These are phyloP conservation scores for Lutraria lutraria DNA, from an alignment of 2,888 invertebrate species.

Conservation along the genomic window DNA sequence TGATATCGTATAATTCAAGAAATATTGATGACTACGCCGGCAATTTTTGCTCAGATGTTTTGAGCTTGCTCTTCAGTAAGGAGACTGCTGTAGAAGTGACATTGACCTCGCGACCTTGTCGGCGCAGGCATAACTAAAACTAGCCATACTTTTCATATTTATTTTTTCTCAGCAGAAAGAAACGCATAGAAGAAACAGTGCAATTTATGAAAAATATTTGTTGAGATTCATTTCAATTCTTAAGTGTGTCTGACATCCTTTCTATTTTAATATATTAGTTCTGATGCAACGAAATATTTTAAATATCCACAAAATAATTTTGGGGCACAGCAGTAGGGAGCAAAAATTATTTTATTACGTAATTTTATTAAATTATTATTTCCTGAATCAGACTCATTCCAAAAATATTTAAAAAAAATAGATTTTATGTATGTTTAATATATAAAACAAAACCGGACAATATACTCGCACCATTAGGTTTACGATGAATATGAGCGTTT, in stretches of 20 bases:
- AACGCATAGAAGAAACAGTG: background rate
- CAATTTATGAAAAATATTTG: background rate
- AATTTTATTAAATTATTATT: background rate
- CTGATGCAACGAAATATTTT: conserved; percentile 59
- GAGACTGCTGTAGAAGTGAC: conserved; percentile 45
- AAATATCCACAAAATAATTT: conserved; percentile 30
- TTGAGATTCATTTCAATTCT: background rate
- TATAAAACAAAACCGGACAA: background rate
- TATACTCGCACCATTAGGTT: background rate
- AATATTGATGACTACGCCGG: background rate
- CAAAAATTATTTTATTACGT: background rate
- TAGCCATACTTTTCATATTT: background rate
- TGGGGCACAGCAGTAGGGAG: conserved; percentile 48
- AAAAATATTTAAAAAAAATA: background rate
- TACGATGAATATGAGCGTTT: background rate
- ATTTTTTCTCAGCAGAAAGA: background rate
- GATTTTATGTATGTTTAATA: background rate
- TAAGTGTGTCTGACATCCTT: background rate
- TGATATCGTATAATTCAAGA: background rate
- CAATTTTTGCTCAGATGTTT: conserved; percentile 22
- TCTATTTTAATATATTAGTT: background rate
- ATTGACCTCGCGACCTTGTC: conserved; percentile 66
- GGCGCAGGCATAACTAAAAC: conserved; percentile 61
- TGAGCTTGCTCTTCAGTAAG: conserved; percentile 55
- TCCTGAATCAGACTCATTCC: background rate